phyloP scores from a whole-genome alignment of 2,797 vertebrate genomes.

The Triplophysa yarkandensis region DNA sequence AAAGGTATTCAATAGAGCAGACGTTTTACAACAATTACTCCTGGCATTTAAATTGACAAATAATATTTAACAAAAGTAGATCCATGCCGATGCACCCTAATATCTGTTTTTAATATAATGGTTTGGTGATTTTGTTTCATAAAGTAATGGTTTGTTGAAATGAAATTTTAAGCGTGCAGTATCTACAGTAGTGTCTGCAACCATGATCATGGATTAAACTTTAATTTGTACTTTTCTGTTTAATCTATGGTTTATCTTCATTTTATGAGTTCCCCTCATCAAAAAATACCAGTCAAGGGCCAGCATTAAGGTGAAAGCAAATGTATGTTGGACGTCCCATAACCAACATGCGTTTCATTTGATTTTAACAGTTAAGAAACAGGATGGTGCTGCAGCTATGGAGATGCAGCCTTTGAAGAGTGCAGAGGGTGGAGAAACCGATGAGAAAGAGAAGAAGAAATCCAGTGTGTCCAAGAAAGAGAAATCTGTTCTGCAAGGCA shows the following conservation, averaged over 20 bases:
- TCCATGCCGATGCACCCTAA: neutral
- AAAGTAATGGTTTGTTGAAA: neutral
- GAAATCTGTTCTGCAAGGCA: slow-evolving; percentile 97
- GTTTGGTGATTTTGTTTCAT: neutral
- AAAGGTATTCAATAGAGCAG: neutral
- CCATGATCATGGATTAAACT: neutral
- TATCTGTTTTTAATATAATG: neutral
- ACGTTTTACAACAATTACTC: neutral
- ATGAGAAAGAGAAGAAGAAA: slow-evolving; percentile 95
- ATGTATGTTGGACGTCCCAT: neutral
- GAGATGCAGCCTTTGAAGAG: slow-evolving; percentile 99
- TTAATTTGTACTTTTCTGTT: neutral
- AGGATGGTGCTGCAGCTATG: slow-evolving; percentile 97
- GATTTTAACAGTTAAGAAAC: slow-evolving; percentile 90
- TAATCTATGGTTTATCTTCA: neutral
- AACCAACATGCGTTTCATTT: slow-evolving; percentile 45
- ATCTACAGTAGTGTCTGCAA: neutral
- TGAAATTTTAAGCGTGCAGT: neutral
- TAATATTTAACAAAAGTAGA: neutral
- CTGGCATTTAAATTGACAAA: neutral
- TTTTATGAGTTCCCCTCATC: neutral
- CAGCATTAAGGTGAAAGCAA: neutral
- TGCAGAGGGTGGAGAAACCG: slow-evolving; percentile 90
- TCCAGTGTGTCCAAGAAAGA: slow-evolving; percentile 92
- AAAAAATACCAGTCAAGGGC: slow-evolving; percentile 9